Evolutionary conservation across 2,797 vertebrate species (phyloP).

Genomic region (Synaphobranchus kaupii): DNA sequence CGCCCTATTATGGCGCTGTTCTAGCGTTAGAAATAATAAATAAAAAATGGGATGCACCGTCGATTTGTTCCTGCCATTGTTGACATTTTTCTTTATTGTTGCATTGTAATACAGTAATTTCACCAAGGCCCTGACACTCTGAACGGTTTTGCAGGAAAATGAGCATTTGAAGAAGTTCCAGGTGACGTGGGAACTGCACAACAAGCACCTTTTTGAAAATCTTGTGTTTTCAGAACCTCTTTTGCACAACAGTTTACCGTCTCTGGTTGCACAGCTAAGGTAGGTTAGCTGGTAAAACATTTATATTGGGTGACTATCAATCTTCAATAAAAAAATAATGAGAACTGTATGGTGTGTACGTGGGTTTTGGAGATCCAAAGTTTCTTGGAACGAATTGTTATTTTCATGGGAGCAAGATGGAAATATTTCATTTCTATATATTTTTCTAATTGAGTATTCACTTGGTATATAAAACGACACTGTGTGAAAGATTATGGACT

Average conservation of each 20-base stretch:
- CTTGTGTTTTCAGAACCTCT: constrained; percentile 95
- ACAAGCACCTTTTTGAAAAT: constrained; percentile 98
- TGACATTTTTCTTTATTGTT: background rate
- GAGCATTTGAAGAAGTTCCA: constrained; percentile 97
- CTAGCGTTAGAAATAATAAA: no score
- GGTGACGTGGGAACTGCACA: constrained; percentile 98
- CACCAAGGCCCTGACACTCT: background rate
- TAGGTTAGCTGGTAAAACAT: constrained; percentile 58
- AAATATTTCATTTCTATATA: background rate
- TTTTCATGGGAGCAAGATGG: background rate
- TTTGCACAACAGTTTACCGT: constrained; percentile 90
- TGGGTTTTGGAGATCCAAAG: background rate
- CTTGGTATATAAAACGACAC: background rate
- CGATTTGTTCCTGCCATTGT: background rate
- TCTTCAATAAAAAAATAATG: background rate
- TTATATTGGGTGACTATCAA: background rate
- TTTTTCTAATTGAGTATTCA: background rate
- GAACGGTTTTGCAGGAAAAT: constrained; percentile 77
- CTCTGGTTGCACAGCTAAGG: constrained; percentile 91
- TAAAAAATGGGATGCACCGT: no score
- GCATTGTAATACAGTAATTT: background rate
- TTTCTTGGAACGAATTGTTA: no score
- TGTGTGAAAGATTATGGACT: background rate
- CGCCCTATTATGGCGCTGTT: no score
- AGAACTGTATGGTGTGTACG: background rate